Evolutionary conservation across 2,113 vertebrate species (phyloP), one percentile per base, ranked within the genome.

Genomic region (Gobius niger): DNA sequence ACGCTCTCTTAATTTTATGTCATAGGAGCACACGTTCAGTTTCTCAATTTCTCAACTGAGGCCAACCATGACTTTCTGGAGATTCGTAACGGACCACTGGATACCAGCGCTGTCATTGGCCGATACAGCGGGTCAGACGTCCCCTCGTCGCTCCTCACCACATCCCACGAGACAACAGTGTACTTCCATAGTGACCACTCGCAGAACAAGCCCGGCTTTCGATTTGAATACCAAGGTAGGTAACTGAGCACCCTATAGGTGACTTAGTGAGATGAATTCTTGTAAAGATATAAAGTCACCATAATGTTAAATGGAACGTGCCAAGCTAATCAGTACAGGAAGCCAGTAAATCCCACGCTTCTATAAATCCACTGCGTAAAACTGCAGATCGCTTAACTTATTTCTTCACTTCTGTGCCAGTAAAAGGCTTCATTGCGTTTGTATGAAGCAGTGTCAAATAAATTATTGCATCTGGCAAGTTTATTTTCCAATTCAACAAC

Each of bases 161-260:
- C 97, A 0, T 97, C 96, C 1, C 98, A 99, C 0, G 96, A 98
- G 65, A 99, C 96, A 73, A 94, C 95, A 0, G 70, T 99, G 1
- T 98, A 99, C 82, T 99, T 98, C 86, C 98, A 99, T 70, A 99
- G 96, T 0, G 98, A 99, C 88, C 97, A 99, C 83, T 99, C 97
- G 0, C 96, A 99, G 90, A 99, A 99, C 90, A 96, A 95, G 49
- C 97, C 95, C 0, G 98, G 98, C 42, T 99, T 99, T 91, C 93
- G 95, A 87, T 92, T 99, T 65, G 96, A 98, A 41, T 99, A 98
- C 85, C 96, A 98, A 74, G 96, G 98, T 97, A 78, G 94, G 91
- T 68, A 40, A 72, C 18, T 54, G 61, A 49, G 19, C 19, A 18
- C 15, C 9, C 42, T 41, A 5, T 44, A 9, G 56, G 9, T 52